phyloP scores from a whole-genome alignment of 2,888 invertebrate genomes.

The Caenorhabditis virilis region DNA sequence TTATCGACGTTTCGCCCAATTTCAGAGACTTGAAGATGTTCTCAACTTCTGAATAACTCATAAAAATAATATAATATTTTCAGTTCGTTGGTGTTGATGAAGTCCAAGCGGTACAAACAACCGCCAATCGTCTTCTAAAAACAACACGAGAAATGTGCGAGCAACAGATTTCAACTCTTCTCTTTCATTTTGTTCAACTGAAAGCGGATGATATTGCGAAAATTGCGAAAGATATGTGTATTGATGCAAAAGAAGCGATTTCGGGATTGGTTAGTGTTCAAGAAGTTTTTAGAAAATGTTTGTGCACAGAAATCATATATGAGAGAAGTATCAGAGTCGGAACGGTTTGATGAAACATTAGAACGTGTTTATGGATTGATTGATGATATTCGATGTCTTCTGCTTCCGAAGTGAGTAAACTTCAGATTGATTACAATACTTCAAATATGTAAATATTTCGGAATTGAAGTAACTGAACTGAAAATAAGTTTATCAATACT shows the following conservation, averaged over 20 bases:
- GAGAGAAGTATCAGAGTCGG: constrained; percentile 34
- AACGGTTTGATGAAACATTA: constrained; percentile 38
- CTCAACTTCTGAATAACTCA: neutral
- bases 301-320: constrained; percentile 41
- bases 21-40: constrained; percentile 25
- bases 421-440: neutral
- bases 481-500: too few relatives aligned
- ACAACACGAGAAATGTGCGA: constrained; percentile 25
- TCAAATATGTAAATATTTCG: too few relatives aligned
- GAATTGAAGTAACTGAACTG: too few relatives aligned
- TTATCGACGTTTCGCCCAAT: constrained; percentile 26
- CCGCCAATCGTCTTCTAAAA: constrained; percentile 16
- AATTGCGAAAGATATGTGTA: constrained; percentile 23
- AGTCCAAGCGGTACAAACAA: constrained; percentile 10
- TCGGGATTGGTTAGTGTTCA: constrained; percentile 20
- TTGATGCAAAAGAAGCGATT: constrained; percentile 13
- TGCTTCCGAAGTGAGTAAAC: constrained; percentile 31
- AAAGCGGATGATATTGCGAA: constrained; percentile 12
- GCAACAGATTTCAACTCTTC: constrained; percentile 12
- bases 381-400: constrained; percentile 31
- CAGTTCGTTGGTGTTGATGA: constrained; percentile 16
- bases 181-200: constrained; percentile 13
- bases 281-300: too few relatives aligned
- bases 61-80: too few relatives aligned
- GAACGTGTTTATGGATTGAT: constrained; percentile 32